Conservation (phyloP, 2,888 invertebrate genomes). For the Apotomis betuletana region DNA sequence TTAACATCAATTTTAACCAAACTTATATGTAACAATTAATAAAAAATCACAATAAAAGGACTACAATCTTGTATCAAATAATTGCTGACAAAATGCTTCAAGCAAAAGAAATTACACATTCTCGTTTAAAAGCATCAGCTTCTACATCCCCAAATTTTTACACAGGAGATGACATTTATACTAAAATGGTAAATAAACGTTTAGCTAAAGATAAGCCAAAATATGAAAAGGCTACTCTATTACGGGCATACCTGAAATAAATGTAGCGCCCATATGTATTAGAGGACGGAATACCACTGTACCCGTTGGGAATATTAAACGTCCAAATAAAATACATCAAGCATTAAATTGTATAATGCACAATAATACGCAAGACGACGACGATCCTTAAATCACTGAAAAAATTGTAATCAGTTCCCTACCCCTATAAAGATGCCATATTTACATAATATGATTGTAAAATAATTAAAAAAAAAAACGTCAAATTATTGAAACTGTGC, state of each 20-base stretch:
- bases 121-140: background rate
- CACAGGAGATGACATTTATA: conserved; percentile 5
- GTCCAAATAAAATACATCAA: background rate
- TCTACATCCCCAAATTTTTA: background rate
- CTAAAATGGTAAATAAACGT: conserved; percentile 13
- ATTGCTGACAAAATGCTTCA: background rate
- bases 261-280: conserved; percentile 1
- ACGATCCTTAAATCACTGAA: conserved; percentile 1
- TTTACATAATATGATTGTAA: too few species aligned
- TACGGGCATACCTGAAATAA: background rate
- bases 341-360: background rate
- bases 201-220: conserved; percentile 15
- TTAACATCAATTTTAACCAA: conserved; percentile 1
- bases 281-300: conserved; percentile 8
- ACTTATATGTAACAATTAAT: conserved; percentile 11
- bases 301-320: conserved; percentile 2
- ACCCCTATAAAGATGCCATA: too few species aligned
- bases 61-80: background rate
- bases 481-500: too few species aligned
- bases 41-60: conserved; percentile 7
- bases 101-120: background rate
- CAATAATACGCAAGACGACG: background rate
- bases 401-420: too few species aligned
- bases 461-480: too few species aligned
- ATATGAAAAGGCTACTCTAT: conserved; percentile 13